phyloP scores from a whole-genome alignment of 1,140 invertebrate genomes.

The Hypothenemus hampei region DNA sequence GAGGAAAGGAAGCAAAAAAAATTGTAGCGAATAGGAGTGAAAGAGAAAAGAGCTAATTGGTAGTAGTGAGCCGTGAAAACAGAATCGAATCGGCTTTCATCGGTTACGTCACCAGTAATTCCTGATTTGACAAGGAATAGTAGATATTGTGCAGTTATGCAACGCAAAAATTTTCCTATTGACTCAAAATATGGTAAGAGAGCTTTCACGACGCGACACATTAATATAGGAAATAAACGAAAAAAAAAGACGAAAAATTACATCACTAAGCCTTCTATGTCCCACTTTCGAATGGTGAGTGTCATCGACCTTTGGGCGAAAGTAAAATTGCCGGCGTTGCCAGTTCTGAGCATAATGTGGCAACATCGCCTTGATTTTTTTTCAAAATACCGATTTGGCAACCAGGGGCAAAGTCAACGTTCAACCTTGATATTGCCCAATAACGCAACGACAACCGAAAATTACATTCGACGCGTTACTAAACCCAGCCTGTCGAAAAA shows the following conservation, averaged over 20 bases:
- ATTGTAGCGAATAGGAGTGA: too few species aligned
- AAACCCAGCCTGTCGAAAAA: conserved; percentile 5
- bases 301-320: conserved; percentile 24
- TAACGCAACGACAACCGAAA: not conserved
- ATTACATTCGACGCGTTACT: too few species aligned
- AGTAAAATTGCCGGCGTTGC: conserved; percentile 12
- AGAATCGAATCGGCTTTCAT: too few species aligned
- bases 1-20: too few species aligned
- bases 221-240: not conserved
- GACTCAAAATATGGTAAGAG: not conserved
- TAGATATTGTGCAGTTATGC: too few species aligned
- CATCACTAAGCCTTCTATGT: conserved; percentile 22
- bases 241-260: conserved; percentile 14
- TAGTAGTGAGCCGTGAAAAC: too few species aligned
- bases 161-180: not conserved
- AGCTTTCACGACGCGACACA: too few species aligned
- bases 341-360: not conserved
- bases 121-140: too few species aligned
- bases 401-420: conserved; percentile 19
- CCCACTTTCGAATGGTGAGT: conserved; percentile 6
- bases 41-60: too few species aligned
- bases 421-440: conserved; percentile 27
- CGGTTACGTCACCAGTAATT: too few species aligned
- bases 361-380: not conserved
- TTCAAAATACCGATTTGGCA: not conserved